Percentiles rank a stretch among this genome's conserved stretches.
Conservation (phyloP, 2,797 vertebrate genomes). For the Tragelaphus oryx region DNA sequence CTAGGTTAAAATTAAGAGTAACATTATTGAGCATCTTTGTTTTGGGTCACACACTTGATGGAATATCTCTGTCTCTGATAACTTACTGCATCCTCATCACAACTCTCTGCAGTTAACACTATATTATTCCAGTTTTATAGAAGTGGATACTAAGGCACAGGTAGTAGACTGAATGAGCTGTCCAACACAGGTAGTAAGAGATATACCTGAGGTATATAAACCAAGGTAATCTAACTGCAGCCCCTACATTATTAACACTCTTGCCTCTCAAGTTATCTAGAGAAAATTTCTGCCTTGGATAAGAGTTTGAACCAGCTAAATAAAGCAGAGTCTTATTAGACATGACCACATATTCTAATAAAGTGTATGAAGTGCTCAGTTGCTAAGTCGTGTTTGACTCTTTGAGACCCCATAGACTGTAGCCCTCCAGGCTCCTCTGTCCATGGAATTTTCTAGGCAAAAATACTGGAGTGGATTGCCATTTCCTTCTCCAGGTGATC, state of each 20-base stretch:
- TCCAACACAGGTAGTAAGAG: not conserved
- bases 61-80: not conserved
- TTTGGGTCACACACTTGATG: not conserved
- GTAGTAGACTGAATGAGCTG: not conserved
- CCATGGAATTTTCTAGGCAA: not conserved
- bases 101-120: not conserved
- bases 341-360: not conserved
- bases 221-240: not conserved
- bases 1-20: not conserved
- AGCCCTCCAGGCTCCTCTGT: not conserved
- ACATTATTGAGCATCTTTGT: not conserved
- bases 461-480: not conserved
- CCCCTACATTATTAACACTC: not conserved
- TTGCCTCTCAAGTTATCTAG: not conserved
- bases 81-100: not conserved
- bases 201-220: not conserved
- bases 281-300: not conserved
- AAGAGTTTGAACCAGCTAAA: not conserved
- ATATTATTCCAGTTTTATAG: not conserved
- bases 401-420: not conserved
- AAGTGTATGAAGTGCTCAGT: not conserved
- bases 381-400: not conserved
- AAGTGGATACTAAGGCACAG: not conserved
- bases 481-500: not conserved
- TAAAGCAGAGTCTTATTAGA: not conserved